Base-by-base conservation (phyloP, 1,140 invertebrate genomes). In the Penaeus indicus region DNA sequence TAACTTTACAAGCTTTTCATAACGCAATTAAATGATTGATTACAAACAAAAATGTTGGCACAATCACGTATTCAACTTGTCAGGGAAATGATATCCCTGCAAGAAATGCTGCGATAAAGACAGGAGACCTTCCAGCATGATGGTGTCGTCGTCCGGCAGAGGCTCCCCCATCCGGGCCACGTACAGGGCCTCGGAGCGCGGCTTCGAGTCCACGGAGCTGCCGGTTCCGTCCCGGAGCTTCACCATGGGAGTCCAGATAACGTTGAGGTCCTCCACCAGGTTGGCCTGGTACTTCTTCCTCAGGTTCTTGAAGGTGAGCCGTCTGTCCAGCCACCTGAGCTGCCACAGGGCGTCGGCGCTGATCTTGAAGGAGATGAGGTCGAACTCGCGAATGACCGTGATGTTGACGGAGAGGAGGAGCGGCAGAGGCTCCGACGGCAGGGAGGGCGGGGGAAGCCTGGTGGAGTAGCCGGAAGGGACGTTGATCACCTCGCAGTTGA, bases 401-500 rank as follows among this genome's bases (percentile, higher is more conserved):
- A 87, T 87, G 32, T 78, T 61, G 32, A 82, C 4, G 47, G 11
- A 60, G 62, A 87, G 47, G n/a, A 54, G 42, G 54, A 87, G 38
- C 5, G 79, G 78, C 8, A 60, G 22, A 13, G 85, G 38, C 7
- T 18, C n/a, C 21, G 27, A 19, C 13, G 63, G 18, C 10, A 19
- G 72, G 42, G 27, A 32, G n/a, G 85, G 85, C 27, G 85, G 85
- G n/a, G 81, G 84, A 25, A 80, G 61, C 1, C 38, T 22, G n/a
- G 47, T 27, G 54, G 69, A 47, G 78, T 80, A 85, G 64, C 47
- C 54, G 1, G 19, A 7, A 21, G 84, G 78, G 42, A 25, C 16
- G 21, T n/a, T n/a, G 13, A 72, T 42, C 61, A 63, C n/a, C 61
- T 54, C 95, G 32, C 89, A 90, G 19, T 69, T 62, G 32, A 90